These are phyloP conservation scores for Lasiurus borealis DNA, from an alignment of 2,113 vertebrate species.

Conservation along the genomic window DNA sequence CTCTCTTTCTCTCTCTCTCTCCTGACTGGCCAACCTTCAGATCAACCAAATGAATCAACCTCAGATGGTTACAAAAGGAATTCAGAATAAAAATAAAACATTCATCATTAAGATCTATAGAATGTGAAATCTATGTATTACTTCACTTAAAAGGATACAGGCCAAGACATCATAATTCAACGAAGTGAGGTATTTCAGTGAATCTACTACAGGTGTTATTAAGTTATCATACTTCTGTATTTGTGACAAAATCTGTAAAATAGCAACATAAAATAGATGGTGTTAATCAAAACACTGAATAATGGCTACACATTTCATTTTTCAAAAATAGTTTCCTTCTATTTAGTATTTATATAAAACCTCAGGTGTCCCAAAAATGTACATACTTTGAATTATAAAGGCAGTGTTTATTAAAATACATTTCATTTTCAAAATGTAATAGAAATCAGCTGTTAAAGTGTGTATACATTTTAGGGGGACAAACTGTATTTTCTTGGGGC, in stretches of 20 bases:
- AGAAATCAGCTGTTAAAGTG: too few relatives aligned
- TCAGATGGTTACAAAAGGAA: constrained; percentile 35
- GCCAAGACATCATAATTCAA: constrained; percentile 98
- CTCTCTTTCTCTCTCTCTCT: too few relatives aligned
- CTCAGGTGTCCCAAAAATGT: background rate
- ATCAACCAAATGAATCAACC: constrained; percentile 36
- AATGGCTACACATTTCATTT: background rate
- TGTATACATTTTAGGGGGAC: too few relatives aligned
- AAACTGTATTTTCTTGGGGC: background rate
- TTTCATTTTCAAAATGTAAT: too few relatives aligned
- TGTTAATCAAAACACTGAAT: constrained; percentile 59
- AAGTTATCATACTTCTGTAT: constrained; percentile 99
- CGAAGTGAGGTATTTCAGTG: constrained; percentile 99
- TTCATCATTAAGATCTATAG: constrained; percentile 42
- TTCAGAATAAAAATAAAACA: constrained; percentile 47
- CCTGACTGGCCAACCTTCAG: background rate
- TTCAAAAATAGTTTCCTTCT: constrained; percentile 53
- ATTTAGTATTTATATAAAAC: constrained; percentile 48
- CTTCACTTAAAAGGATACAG: constrained; percentile 94
- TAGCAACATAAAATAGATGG: constrained; percentile 52
- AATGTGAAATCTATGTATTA: constrained; percentile 45
- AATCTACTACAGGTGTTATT: constrained; percentile 98
- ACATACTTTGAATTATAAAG: too few relatives aligned
- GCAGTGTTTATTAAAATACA: too few relatives aligned
- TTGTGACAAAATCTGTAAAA: constrained; percentile 96